These are phyloP conservation scores for Vanessa atalanta DNA, from an alignment of 1,140 invertebrate species.

Conservation along the genomic window DNA sequence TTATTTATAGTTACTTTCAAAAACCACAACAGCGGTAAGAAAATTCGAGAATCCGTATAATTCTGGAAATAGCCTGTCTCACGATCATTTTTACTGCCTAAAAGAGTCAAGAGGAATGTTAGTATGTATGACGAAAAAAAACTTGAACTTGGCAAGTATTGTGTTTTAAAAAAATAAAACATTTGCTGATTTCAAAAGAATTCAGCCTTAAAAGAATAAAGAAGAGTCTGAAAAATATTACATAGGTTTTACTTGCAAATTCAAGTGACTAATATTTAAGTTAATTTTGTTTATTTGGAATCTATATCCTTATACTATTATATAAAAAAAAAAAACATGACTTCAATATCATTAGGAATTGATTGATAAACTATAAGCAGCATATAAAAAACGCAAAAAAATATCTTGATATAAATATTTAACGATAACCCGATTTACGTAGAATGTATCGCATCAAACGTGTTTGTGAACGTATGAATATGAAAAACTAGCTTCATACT, in stretches of 20 bases:
- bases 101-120: too few relatives aligned
- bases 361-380: too few relatives aligned
- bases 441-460: neutral
- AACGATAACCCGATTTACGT: neutral
- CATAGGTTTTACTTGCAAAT: neutral
- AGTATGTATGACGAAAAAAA: neutral
- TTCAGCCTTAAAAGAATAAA: neutral
- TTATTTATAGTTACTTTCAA: too few relatives aligned
- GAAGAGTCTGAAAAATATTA: neutral
- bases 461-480: neutral
- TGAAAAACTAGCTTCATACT: slow-evolving; percentile 5
- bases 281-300: too few relatives aligned
- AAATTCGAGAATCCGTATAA: too few relatives aligned
- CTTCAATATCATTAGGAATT: too few relatives aligned
- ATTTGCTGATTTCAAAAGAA: neutral
- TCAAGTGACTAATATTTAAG: neutral
- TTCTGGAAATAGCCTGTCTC: too few relatives aligned
- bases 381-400: neutral
- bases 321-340: too few relatives aligned
- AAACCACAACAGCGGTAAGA: too few relatives aligned
- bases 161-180: neutral
- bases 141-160: neutral
- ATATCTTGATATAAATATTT: neutral
- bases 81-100: too few relatives aligned
- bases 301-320: too few relatives aligned